A percentile compares a stretch with the other conserved stretches of the same genome.
Evolutionary conservation across 2,888 invertebrate species (phyloP).

Genomic region (Drosophila kokeensis): DNA sequence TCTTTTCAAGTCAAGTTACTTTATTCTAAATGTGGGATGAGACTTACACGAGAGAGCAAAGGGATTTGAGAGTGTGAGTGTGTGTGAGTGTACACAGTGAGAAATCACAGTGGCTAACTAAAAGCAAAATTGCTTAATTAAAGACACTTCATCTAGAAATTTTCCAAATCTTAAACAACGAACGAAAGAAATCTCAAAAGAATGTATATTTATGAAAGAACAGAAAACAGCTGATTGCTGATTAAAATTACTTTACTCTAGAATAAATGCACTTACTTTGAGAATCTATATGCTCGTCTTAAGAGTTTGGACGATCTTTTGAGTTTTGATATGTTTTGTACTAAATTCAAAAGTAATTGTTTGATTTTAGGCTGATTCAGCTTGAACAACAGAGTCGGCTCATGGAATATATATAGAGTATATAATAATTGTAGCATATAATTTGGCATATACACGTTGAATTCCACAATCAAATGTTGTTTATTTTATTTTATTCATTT

Average conservation of each 20-base stretch:
- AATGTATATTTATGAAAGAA: not conserved
- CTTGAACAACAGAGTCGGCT: not conserved
- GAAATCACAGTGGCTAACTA: not conserved
- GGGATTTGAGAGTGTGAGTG: not conserved
- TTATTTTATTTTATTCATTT: not conserved
- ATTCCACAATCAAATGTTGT: not conserved
- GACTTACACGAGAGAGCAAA: not conserved
- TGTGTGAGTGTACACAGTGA: not conserved
- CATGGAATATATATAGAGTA: too few relatives aligned
- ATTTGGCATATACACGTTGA: not conserved
- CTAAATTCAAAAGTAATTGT: not conserved
- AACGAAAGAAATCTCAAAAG: too few relatives aligned
- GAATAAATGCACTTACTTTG: not conserved
- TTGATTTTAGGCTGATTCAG: rapidly evolving
- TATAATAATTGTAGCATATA: not conserved
- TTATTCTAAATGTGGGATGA: not conserved
- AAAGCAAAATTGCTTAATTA: not conserved
- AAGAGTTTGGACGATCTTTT: not conserved
- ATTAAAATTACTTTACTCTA: not conserved
- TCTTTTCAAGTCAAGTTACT: not conserved
- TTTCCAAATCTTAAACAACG: not conserved
- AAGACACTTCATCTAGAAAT: not conserved
- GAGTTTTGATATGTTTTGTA: not conserved
- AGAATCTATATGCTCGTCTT: not conserved
- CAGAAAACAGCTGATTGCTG: too few relatives aligned